These are phyloP conservation scores for Cololabis saira DNA, from an alignment of 2,113 vertebrate species.

Conservation along the genomic window DNA sequence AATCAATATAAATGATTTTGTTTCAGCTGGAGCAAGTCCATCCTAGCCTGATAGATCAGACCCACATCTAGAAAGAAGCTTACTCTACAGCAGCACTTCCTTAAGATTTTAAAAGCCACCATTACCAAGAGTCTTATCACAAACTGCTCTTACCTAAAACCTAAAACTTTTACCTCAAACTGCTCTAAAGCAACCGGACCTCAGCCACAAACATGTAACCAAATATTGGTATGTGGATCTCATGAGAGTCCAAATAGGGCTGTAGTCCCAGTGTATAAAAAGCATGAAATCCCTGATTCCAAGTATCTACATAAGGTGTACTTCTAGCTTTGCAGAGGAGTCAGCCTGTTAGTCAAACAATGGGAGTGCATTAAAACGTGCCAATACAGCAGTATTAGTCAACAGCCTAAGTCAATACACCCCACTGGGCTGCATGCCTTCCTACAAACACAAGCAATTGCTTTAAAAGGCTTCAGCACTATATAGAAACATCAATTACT, in stretches of 20 bases:
- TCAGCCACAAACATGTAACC: too few relatives aligned
- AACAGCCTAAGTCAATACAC: constrained; percentile 74
- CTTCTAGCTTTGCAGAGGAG: constrained; percentile 43
- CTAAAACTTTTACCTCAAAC: too few relatives aligned
- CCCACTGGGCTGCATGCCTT: constrained; percentile 75
- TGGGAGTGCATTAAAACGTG: constrained; percentile 72
- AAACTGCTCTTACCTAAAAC: too few relatives aligned
- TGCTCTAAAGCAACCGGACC: too few relatives aligned
- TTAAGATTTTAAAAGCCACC: too few relatives aligned
- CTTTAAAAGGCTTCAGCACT: constrained; percentile 62
- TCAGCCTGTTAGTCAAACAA: constrained; percentile 64
- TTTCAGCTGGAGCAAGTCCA: too few relatives aligned
- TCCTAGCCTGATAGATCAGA: too few relatives aligned
- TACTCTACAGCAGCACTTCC: too few relatives aligned
- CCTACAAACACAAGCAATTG: constrained; percentile 74
- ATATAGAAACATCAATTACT: constrained; percentile 78
- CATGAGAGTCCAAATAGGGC: background rate
- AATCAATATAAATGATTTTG: too few relatives aligned
- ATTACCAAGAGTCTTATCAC: too few relatives aligned
- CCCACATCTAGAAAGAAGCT: too few relatives aligned
- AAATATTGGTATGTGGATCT: background rate
- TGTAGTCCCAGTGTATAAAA: background rate
- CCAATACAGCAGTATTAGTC: constrained; percentile 73
- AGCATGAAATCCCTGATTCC: background rate
- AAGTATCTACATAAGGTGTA: constrained; percentile 30